phyloP scores from a whole-genome alignment of 23 tunicate genomes.

The Pegea sp. region DNA sequence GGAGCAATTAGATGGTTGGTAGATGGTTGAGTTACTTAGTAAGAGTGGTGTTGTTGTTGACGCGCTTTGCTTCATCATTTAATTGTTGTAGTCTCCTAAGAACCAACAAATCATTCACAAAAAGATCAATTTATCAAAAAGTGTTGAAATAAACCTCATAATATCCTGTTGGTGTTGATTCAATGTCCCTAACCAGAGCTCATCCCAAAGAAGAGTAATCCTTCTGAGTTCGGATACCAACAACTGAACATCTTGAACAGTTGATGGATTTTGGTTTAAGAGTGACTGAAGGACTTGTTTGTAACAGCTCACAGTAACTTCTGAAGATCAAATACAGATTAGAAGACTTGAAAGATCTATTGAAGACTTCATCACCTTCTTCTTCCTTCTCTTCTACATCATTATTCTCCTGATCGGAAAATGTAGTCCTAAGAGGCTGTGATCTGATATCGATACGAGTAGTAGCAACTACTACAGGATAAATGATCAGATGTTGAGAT shows the following conservation, averaged over 20 bases:
- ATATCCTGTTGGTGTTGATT: constrained; percentile 85
- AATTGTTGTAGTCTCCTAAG: constrained; percentile 64
- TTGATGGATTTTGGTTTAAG: constrained; percentile 13
- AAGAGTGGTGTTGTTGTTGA: constrained; percentile 56
- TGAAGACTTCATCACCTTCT: constrained; percentile 4
- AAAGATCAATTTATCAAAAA: not conserved
- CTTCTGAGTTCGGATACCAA: constrained; percentile 65
- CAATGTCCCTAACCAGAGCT: constrained; percentile 91
- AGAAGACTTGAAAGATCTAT: not conserved
- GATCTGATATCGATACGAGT: constrained; percentile 57
- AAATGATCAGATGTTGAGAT: constrained; percentile 70
- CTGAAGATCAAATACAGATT: not conserved
- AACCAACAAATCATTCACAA: constrained; percentile 1
- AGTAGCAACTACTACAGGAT: constrained; percentile 92
- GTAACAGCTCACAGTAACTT: constrained; percentile 35
- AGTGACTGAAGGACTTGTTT: constrained; percentile 55
- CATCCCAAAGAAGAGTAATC: constrained; percentile 92
- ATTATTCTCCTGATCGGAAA: constrained; percentile 21
- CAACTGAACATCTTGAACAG: constrained; percentile 67
- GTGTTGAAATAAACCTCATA: constrained; percentile 21
- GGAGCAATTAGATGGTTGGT: no score
- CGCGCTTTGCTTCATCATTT: constrained; percentile 90
- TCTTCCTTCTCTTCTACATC: constrained; percentile 16
- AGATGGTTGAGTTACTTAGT: constrained; percentile 61
- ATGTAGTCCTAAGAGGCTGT: constrained; percentile 23